Base-by-base conservation (phyloP, 64 coral and sea anemone genomes). In the Pocillopora verrucosa region DNA sequence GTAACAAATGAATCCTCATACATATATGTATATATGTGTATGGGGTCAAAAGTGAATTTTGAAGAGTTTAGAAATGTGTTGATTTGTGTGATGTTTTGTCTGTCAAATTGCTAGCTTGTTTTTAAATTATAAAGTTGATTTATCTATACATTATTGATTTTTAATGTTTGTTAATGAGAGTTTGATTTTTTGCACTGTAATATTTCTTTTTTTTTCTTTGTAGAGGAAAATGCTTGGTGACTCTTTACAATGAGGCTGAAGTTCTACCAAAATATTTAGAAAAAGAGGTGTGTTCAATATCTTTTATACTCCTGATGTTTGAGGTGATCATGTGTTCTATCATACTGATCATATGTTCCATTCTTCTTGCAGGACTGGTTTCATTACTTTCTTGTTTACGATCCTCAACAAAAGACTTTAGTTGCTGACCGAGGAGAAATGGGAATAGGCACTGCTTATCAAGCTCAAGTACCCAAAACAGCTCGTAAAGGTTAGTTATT, bases 191-290 rank as follows among this genome's bases (percentile, higher is more conserved):
- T 17, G 15, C 36, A 36, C 22, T 17, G 13, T 56, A 57, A 12
- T 30, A 51, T 72, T 30, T 30, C 30, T 72, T 58, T 90, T 36
- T 91, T 67, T 92, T 10, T 22, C 0, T 75, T 86, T 86, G 88
- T 70, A 95, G 97, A 20, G 97, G 97, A 22, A 99, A 99, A 85
- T 99, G 97, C 73, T 88, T 99, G 75, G 97, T 99, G 11, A 95
- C 93, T 57, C 83, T 99, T 11, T 99, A 99, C 59, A 95, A 95
- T 72, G 97, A 99, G 67, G 94, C 97, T 77, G 97, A 99, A 56
- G 84, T 92, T 22, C 73, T 99, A 38, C 97, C 97, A 76, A 95
- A 92, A 61, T 99, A 99, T 88, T 86, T 95, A 59, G 97, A 92
- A 83, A 99, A 99, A 91, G 97, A 99, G 94, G 97, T 99, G 84